Percentiles rank a stretch among this genome's conserved stretches.
Conservation (phyloP, 2,113 vertebrate species). For the Ardeotis arabs region DNA sequence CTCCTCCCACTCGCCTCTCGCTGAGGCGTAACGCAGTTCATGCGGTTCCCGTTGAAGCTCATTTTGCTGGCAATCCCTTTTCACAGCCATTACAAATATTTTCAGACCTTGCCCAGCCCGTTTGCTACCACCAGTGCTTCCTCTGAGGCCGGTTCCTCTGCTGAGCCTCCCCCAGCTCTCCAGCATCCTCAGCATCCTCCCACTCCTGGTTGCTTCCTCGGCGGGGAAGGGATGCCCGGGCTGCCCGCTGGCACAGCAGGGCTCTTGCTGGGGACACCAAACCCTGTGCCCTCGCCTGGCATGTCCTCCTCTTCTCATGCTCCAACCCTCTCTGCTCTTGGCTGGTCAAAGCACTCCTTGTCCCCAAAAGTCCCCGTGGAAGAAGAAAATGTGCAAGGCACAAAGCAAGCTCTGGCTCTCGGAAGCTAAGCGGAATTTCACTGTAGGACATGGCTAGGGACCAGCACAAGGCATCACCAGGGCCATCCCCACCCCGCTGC, state of each 20-base stretch:
- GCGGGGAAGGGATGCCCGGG: background rate
- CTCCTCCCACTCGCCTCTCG: background rate
- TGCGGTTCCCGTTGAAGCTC: fast-evolving
- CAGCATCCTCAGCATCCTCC: background rate
- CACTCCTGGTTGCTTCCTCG: fast-evolving
- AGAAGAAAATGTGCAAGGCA: background rate
- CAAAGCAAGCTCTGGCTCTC: background rate
- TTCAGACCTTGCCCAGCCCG: background rate
- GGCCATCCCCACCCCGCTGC: background rate
- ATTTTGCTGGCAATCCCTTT: background rate
- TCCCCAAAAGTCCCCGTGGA: background rate
- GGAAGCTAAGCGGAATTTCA: background rate
- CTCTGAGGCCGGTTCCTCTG: fast-evolving
- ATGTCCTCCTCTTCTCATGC: background rate
- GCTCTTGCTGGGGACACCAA: background rate
- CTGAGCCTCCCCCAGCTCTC: background rate
- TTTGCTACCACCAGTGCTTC: background rate
- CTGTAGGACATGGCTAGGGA: background rate
- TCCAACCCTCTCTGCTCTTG: background rate
- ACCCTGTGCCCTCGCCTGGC: background rate
- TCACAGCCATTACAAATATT: fast-evolving
- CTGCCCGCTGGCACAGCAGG: background rate
- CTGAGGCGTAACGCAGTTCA: fast-evolving
- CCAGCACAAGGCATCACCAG: background rate
- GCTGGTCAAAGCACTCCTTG: background rate